Evolutionary conservation across 1,140 invertebrate genomes (phyloP).

Genomic region (Apis cerana): DNA sequence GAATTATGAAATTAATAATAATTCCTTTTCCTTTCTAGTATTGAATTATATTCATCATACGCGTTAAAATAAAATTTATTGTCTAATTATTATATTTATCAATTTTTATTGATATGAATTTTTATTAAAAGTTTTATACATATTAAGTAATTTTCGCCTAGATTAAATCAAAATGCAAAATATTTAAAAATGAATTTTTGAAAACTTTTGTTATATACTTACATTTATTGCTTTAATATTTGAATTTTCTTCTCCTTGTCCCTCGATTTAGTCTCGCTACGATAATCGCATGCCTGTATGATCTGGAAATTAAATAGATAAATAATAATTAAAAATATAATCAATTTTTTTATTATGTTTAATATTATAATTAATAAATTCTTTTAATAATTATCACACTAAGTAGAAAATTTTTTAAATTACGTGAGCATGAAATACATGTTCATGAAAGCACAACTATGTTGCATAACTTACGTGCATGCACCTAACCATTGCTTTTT

Average conservation of each 20-base stretch:
- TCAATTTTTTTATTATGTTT: background rate
- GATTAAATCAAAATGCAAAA: background rate
- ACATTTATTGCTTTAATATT: constrained; percentile 17
- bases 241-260: constrained; percentile 25
- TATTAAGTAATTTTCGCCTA: no score
- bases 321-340: background rate
- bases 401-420: background rate
- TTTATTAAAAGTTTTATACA: no score
- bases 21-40: no score
- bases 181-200: no score
- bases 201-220: background rate
- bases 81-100: no score
- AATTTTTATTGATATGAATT: no score
- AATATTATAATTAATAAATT: background rate
- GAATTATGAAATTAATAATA: no score
- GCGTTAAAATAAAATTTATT: no score
- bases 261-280: constrained; percentile 18
- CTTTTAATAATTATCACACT: background rate
- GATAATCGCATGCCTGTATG: constrained; percentile 21
- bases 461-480: background rate
- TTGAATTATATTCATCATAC: no score
- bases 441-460: background rate
- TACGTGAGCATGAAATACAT: background rate
- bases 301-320: constrained; percentile 19
- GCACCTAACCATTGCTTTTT: background rate